Conservation (phyloP, 2,797 vertebrate species). For the Neomorphus geoffroyi region DNA sequence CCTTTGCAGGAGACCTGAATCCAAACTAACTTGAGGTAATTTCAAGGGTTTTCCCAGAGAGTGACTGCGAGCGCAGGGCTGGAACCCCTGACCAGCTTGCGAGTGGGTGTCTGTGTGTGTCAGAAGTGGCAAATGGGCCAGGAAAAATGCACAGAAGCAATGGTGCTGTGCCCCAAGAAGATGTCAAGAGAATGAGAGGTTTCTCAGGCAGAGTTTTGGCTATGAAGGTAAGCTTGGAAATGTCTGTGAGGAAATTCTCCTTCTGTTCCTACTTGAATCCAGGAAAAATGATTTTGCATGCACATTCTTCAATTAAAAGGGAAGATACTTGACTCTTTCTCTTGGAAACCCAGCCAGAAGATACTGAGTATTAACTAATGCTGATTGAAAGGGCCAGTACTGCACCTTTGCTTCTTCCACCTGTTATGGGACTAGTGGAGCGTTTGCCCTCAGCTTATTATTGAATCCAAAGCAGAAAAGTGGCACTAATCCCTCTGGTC, state of each 20-base stretch:
- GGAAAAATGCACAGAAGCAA: neutral
- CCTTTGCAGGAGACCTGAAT: neutral
- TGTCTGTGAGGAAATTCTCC: neutral
- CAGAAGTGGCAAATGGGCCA: neutral
- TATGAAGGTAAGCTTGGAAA: neutral
- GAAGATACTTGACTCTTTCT: neutral
- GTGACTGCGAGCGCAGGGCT: neutral
- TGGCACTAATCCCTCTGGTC: rapidly evolving
- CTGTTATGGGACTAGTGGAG: neutral
- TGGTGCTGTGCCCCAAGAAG: neutral
- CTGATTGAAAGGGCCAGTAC: neutral
- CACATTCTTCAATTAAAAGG: neutral
- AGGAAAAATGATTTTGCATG: neutral
- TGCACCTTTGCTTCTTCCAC: neutral
- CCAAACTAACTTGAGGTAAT: rapidly evolving
- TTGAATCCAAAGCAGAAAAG: neutral
- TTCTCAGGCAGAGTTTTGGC: neutral
- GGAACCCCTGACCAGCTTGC: neutral
- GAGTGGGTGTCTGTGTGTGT: neutral
- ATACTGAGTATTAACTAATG: neutral
- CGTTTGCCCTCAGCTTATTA: neutral
- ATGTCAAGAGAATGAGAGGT: neutral
- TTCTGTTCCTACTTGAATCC: neutral
- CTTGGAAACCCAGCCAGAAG: neutral
- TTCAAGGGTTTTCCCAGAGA: neutral